Base-by-base conservation (phyloP, 2,113 vertebrate genomes). In the Atrichornis clamosus region DNA sequence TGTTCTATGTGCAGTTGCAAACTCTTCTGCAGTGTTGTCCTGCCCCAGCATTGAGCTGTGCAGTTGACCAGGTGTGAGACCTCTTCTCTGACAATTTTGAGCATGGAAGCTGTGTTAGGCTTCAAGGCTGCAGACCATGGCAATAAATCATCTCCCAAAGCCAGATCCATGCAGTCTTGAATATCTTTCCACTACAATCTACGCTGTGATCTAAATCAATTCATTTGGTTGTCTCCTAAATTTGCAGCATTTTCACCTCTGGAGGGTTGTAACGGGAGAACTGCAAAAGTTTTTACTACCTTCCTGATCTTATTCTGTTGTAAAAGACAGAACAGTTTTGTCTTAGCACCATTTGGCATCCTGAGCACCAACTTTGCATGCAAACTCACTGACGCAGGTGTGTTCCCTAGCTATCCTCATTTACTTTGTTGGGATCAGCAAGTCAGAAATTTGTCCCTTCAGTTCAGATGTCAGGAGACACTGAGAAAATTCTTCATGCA, bases 341-440 rank as follows among this genome's bases (percentile, higher is more conserved):
- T 56, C 22, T 37, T 37, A 75, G 17, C 22, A 56, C 6, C 5
- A 3, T 53, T 74, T 79, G 22, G 3, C 41, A 22, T 56, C 56
- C 39, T 68, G 27, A n/a, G n/a, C 30, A 44, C 79, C 33, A 42
- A 3, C 52, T 24, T 63, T 75, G 13, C 13, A 8, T 32, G 44
- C 7, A 68, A 64, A 52, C 5, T 76, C 62, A 72, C 15, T 47
- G 15, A 16, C 15, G 11, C 18, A 68, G 39, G 13, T 15, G 28
- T 1, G 2, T 23, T 64, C 47, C 22, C 37, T 56, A 18, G 33
- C 8, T 67, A 3, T 26, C 5, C 6, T 77, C 1, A 1, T 70
- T 84, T 41, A 53, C 37, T 76, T 67, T 58, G 17, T 32, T 63
- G 14, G 24, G 30, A 49, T 52, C 22, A 75, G 5, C 15, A 68